Percentiles rank a stretch among this genome's conserved stretches.
Conservation (phyloP, 2,113 vertebrate species). For the Dasyurus viverrinus region DNA sequence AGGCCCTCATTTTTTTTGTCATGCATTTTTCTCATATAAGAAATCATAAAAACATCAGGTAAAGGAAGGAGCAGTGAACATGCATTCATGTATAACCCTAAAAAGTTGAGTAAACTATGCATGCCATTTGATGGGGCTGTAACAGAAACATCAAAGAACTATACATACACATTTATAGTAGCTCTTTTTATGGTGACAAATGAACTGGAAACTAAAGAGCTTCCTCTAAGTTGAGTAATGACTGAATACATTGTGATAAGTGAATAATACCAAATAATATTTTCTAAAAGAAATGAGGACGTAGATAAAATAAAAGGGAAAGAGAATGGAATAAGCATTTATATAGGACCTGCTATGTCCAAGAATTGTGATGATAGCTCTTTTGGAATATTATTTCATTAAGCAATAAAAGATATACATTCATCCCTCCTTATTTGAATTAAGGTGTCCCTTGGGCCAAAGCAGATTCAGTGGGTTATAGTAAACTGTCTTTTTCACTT, state of each 20-base stretch:
- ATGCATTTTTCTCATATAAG: neutral
- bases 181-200: neutral
- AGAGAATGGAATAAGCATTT: neutral
- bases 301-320: neutral
- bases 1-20: neutral
- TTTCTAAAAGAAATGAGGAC: neutral
- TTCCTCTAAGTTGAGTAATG: neutral
- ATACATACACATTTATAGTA: neutral
- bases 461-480: neutral
- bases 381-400: neutral
- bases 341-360: neutral
- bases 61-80: neutral
- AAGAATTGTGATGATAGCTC: neutral
- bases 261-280: neutral
- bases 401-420: neutral
- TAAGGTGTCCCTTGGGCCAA: neutral
- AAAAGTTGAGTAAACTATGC: neutral
- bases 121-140: neutral
- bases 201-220: neutral
- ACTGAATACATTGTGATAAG: neutral
- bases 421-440: neutral
- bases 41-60: neutral
- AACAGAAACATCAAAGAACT: neutral
- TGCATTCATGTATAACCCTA: neutral
- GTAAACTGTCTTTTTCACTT: neutral